Conservation (phyloP, 2,888 invertebrate species). For the Zaprionus lineosus region DNA sequence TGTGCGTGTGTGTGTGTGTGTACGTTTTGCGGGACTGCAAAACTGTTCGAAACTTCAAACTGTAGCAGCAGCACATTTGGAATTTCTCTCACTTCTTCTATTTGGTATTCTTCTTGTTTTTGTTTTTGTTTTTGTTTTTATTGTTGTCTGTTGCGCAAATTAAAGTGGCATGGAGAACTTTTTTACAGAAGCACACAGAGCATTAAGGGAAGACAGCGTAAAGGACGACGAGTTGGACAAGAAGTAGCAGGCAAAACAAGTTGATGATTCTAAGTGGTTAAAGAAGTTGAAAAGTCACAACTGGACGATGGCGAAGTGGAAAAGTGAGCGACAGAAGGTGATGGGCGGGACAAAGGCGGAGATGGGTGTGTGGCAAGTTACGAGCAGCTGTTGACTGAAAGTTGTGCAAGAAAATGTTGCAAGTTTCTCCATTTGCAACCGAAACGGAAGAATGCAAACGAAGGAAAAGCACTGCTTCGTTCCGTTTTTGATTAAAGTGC, state of each 20-base stretch:
- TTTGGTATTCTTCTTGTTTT: constrained; percentile 20
- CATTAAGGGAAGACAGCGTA: constrained; percentile 6
- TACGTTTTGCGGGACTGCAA: constrained; percentile 8
- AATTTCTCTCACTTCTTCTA: constrained; percentile 10
- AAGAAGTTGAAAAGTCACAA: constrained; percentile 73
- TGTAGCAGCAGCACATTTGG: constrained; percentile 22
- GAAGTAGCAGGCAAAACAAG: constrained; percentile 64
- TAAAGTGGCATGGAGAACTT: constrained; percentile 64
- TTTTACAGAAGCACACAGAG: constrained; percentile 26
- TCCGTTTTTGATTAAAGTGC: constrained; percentile 17
- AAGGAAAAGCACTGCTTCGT: not conserved
- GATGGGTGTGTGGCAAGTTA: constrained; percentile 10
- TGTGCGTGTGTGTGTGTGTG: constrained; percentile 1
- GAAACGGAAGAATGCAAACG: constrained; percentile 8
- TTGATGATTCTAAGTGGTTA: constrained; percentile 75
- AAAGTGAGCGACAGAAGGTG: not conserved
- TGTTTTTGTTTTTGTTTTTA: constrained; percentile 9
- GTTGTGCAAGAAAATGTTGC: constrained; percentile 50
- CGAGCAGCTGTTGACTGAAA: constrained; percentile 64
- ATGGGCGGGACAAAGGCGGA: not conserved
- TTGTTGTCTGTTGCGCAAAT: constrained; percentile 46
- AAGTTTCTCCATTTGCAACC: constrained; percentile 51
- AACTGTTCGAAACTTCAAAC: constrained; percentile 34
- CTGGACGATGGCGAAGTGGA: constrained; percentile 35
- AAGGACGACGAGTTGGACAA: constrained; percentile 15